A percentile compares a stretch with the other conserved stretches of the same genome.
Evolutionary conservation across 1,140 invertebrate genomes (phyloP).

Genomic region (Ectropis grisescens): DNA sequence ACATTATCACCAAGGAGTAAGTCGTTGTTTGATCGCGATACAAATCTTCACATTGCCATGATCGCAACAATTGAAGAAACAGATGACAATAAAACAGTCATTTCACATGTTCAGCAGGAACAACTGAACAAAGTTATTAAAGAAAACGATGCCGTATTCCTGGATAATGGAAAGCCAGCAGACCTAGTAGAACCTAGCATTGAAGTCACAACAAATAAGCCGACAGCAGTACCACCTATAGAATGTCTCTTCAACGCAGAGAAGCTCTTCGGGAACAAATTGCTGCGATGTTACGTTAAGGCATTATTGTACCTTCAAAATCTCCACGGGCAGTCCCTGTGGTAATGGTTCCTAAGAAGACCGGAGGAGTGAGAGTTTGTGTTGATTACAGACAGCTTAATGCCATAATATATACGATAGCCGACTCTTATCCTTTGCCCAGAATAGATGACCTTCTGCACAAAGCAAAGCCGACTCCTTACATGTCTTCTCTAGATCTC

Average conservation of each 20-base stretch:
- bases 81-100: neutral
- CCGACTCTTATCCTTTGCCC: constrained; percentile 16
- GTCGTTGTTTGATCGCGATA: neutral
- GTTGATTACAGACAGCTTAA: constrained; percentile 16
- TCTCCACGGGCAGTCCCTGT: constrained; percentile 20
- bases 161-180: constrained; percentile 3
- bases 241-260: no score
- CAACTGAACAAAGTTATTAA: no score
- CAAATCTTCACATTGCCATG: neutral
- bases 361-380: constrained; percentile 10
- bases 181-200: constrained; percentile 1
- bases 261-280: no score
- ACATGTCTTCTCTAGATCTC: constrained; percentile 29
- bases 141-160: constrained; percentile 1
- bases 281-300: no score
- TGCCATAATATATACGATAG: constrained; percentile 11
- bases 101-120: no score
- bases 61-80: neutral
- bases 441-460: constrained; percentile 18
- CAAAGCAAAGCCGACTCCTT: constrained; percentile 29
- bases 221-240: neutral
- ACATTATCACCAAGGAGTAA: neutral
- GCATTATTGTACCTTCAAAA: no score
- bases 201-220: constrained; percentile 1
- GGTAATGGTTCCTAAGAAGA: constrained; percentile 15